These are phyloP conservation scores for Morone saxatilis DNA, from an alignment of 2,113 vertebrate species.

Conservation along the genomic window DNA sequence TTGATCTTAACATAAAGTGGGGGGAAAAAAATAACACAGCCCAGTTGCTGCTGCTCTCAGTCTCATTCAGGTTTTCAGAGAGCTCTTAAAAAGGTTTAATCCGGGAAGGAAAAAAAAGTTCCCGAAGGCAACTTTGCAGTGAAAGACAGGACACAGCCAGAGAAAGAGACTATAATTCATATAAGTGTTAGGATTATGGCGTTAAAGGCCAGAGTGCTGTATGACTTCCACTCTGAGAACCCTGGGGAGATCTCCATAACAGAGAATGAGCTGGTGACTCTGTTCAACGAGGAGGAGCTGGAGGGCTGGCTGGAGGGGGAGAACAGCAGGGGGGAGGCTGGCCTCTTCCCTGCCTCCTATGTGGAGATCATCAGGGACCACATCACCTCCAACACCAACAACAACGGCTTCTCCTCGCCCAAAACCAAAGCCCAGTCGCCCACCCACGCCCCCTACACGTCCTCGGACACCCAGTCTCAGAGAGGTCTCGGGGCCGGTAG, in stretches of 20 bases:
- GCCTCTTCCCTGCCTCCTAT: conserved; percentile 96
- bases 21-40: not conserved
- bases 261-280: conserved; percentile 92
- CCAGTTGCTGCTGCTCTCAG: conserved; percentile 14
- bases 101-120: conserved; percentile 3
- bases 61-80: not conserved
- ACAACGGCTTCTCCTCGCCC: conserved; percentile 68
- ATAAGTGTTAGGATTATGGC: conserved; percentile 83
- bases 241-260: conserved; percentile 93
- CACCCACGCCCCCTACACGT: conserved; percentile 68
- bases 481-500: conserved; percentile 58
- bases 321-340: conserved; percentile 93
- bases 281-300: conserved; percentile 93
- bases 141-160: not conserved
- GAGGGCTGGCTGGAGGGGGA: conserved; percentile 95
- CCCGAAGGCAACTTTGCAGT: not conserved
- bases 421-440: conserved; percentile 66
- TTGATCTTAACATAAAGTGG: conserved; percentile 14
- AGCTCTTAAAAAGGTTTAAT: not conserved
- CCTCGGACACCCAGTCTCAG: conserved; percentile 71
- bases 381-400: conserved; percentile 73
- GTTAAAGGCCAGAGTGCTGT: conserved; percentile 91
- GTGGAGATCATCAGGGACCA: conserved; percentile 89
- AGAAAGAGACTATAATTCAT: not conserved
- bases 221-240: conserved; percentile 95